A percentile compares a stretch with the other conserved stretches of the same genome.
Conservation (phyloP, 35 echinoderm and acorn worm species). For the Ptychodera flava region DNA sequence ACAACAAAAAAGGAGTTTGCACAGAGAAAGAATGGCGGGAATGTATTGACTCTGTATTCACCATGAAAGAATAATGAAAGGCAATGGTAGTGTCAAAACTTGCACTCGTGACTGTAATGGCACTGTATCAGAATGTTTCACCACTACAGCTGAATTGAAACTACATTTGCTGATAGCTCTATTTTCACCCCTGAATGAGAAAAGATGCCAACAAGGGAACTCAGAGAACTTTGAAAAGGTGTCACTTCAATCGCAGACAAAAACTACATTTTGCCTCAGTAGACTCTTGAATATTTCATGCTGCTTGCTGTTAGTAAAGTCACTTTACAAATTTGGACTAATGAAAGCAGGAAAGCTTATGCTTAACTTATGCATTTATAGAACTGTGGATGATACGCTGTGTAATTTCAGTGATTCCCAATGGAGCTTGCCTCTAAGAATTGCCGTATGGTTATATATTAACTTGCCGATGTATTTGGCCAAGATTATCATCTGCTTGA, state of each 20-base stretch:
- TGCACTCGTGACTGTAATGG: neutral
- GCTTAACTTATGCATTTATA: conserved; percentile 2
- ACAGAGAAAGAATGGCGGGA: neutral
- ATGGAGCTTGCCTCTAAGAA: neutral
- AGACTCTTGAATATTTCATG: neutral
- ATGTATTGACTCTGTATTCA: neutral
- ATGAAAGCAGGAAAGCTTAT: neutral
- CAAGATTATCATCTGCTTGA: neutral
- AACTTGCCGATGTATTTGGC: neutral
- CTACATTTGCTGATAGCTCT: neutral
- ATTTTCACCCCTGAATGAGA: neutral
- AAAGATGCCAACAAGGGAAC: neutral
- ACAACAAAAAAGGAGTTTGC: neutral
- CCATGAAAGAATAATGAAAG: neutral
- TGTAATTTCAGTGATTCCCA: neutral
- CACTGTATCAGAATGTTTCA: neutral
- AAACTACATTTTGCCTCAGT: conserved; percentile 1
- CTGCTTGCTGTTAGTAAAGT: neutral
- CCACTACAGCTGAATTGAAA: neutral
- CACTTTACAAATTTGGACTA: neutral
- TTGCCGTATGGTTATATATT: neutral
- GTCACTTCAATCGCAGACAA: neutral
- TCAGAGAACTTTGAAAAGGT: neutral
- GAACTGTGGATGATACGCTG: neutral
- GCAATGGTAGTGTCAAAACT: neutral